Base-by-base conservation (phyloP, 2,113 vertebrate species). In the Galemys pyrenaicus region DNA sequence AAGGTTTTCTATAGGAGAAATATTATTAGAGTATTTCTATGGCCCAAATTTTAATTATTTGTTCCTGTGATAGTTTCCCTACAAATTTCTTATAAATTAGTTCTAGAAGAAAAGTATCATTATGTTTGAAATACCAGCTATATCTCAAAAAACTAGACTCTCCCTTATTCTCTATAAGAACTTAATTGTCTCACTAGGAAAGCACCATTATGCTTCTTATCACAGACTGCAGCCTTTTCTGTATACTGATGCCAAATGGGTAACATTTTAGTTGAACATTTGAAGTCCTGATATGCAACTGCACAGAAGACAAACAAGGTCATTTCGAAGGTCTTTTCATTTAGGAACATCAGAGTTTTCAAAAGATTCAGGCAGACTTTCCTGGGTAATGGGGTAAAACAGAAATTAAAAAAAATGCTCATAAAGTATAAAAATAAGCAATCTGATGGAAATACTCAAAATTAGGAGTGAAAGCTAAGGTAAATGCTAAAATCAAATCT, bases 261-360 rank as follows among this genome's bases (percentile, higher is more conserved):
- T 89, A 95, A 92, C 89, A 95, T 95, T 83, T 96, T 44, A 92
- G 58, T 39, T 8, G 10, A 12, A 70, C 83, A 87, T 89, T 92
- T 95, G 94, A 96, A 93, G 86, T 95, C 28, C 8, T 79, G 91
- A 75, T 87, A 83, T 17, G 9, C 32, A 84, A 73, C 70, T 93
- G 62, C 28, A 19, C 58, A 67, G 89, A 58, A 87, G 74, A 91
- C 67, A 87, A 71, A 92, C 87, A 92, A 88, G 87, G 89, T 83
- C 96, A 91, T 37, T 84, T n/a, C 60, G 84, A 94, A 96, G 91
- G 93, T 86, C 79, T 91, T 92, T 87, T 82, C 77, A 71, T 17
- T n/a, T 85, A 86, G 86, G 87, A 91, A 83, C 60, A 94, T 89
- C 83, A 86, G 94, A 89, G 84, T 64, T 91, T 92, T 91, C 51